Evolutionary conservation across 37 sponge, comb jelly and placozoan genomes (phyloP), one percentile per base, ranked within the genome.

Genomic region (Aphrocallistes beatrix): DNA sequence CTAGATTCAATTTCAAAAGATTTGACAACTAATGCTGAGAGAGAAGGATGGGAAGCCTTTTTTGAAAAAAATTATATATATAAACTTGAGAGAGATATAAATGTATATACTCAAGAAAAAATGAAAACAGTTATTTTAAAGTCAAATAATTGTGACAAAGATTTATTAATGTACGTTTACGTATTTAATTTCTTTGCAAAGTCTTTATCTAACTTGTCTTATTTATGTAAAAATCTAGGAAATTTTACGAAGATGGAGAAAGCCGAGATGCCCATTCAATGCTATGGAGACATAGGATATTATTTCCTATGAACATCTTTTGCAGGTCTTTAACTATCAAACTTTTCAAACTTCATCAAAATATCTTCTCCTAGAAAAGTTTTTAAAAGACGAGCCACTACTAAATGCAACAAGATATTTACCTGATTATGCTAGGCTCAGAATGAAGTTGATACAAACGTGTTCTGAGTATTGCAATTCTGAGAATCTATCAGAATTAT

Each of bases 281-380:
- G 21, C 75, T 60, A 21, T 60, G 75, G 75, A 60, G 75, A 60
- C 75, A 60, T 13, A 60, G 75, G n/a, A 60, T 60, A 60, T 60
- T 25, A 60, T 60, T 60, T 3, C 28, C n/a, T 60, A 60, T 13
- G 75, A 60, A 6, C 75, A 60, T 60, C 75, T 60, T 13, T 30
- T 60, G 34, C 75, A 60, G n/a, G 75, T 60, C 3, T 60, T 60
- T 30, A 60, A 6, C 34, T 60, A 30, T 60, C 75, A 60, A 30
- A 60, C 8, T 13, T 1, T 60, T 28, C 17, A 47, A 21, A 17
- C 13, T 21, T 60, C 75, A 1, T 25, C 25, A 19, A 60, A 60
- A 28, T 60, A 60, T 28, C 75, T 30, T 3, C 25, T 60, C n/a
- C n/a, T 60, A 30, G 75, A 60, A 6, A 60, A 60, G n/a, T 60